Conservation (phyloP, 2,888 invertebrate species). For the Acrobasis repandana region DNA sequence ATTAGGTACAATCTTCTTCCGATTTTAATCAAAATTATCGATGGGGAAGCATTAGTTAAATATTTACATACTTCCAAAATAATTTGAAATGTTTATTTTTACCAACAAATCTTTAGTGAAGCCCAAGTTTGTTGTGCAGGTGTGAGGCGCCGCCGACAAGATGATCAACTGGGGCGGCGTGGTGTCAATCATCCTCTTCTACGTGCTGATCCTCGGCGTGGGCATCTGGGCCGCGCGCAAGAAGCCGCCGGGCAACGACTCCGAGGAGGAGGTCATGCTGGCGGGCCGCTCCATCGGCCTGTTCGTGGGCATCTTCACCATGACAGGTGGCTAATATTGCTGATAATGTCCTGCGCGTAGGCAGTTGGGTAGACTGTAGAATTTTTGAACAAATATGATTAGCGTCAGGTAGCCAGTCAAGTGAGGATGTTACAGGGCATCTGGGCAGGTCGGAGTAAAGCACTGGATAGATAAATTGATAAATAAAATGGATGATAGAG, state of each 20-base stretch:
- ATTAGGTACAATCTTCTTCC: too few relatives aligned
- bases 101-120: background rate
- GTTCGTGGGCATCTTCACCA: constrained; percentile 99
- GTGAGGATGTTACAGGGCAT: too few relatives aligned
- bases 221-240: constrained; percentile 99
- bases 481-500: too few relatives aligned
- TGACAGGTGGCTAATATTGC: constrained; percentile 90
- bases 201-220: constrained; percentile 96
- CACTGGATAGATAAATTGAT: too few relatives aligned
- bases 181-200: constrained; percentile 97
- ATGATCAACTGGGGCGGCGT: constrained; percentile 97
- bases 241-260: constrained; percentile 93
- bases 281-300: constrained; percentile 98
- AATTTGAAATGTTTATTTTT: background rate
- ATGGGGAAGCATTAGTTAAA: background rate
- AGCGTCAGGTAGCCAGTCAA: too few relatives aligned
- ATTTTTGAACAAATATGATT: too few relatives aligned
- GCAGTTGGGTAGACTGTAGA: too few relatives aligned
- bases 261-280: constrained; percentile 99
- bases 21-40: too few relatives aligned
- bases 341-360: background rate
- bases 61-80: background rate
- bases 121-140: constrained; percentile 24
- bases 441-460: too few relatives aligned
- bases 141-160: constrained; percentile 55